A percentile compares a stretch with the other conserved stretches of the same genome.
Conservation (phyloP, 2,113 vertebrate genomes). For the Dasyornis broadbenti region DNA sequence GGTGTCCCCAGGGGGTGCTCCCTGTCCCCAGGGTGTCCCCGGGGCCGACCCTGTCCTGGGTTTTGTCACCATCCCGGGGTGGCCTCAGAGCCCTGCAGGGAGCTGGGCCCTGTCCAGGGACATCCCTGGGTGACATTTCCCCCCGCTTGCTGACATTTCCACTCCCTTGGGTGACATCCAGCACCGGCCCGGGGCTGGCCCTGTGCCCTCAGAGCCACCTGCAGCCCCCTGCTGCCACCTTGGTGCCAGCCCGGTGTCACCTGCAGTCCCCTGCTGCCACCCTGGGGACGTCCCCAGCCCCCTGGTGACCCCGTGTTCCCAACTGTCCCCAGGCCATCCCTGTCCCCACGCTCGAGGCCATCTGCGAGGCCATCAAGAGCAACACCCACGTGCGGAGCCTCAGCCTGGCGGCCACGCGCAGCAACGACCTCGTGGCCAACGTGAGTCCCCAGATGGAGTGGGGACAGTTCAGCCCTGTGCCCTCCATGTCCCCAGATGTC, state of each 20-base stretch:
- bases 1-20: too few species aligned
- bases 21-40: not conserved
- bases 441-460: conserved; percentile 77
- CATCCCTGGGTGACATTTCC: not conserved
- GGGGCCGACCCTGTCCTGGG: not conserved
- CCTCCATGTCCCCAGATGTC: accelerated
- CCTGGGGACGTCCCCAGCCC: not conserved
- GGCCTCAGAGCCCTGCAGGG: not conserved
- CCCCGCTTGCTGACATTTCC: not conserved
- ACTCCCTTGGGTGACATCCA: not conserved
- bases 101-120: not conserved
- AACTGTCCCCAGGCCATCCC: not conserved
- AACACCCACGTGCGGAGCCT: conserved; percentile 86
- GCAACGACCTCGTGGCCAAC: conserved; percentile 89
- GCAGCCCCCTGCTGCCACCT: too few species aligned
- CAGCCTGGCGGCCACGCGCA: conserved; percentile 90
- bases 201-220: not conserved
- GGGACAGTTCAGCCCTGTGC: too few species aligned
- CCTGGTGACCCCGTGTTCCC: not conserved
- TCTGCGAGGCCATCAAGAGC: conserved; percentile 87
- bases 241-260: too few species aligned
- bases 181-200: not conserved
- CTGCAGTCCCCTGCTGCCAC: too few species aligned
- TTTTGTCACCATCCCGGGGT: too few species aligned
- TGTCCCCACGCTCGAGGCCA: conserved; percentile 81